Conservation (phyloP, 1,140 invertebrate species). For the Whitmania pigra region DNA sequence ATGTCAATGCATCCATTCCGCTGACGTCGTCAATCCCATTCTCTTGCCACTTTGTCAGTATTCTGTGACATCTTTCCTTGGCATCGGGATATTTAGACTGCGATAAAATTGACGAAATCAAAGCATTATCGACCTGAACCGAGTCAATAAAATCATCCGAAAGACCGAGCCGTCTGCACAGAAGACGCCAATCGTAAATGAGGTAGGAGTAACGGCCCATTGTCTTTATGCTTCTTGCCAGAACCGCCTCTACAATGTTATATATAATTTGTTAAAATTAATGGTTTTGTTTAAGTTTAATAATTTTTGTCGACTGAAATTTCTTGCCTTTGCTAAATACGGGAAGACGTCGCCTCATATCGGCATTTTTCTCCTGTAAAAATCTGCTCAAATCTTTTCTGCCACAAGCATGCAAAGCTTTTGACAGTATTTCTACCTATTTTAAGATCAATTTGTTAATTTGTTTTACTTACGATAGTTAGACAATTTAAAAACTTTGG, state of each 20-base stretch:
- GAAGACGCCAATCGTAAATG: conserved; percentile 7
- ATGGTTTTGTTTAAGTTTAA: not conserved
- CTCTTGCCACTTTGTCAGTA: not conserved
- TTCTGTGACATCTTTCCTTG: not conserved
- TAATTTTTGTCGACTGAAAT: not conserved
- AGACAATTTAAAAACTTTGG: no score
- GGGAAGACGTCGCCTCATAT: not conserved
- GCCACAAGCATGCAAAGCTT: not conserved
- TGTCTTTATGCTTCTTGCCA: conserved; percentile 2
- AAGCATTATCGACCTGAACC: conserved; percentile 3
- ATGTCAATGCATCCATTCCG: not conserved
- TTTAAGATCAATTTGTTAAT: no score
- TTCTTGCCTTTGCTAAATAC: not conserved
- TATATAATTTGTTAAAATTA: not conserved
- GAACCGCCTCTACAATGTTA: not conserved
- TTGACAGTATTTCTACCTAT: not conserved
- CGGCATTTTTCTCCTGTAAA: not conserved
- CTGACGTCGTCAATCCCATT: not conserved
- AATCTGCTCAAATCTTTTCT: not conserved
- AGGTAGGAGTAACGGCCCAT: conserved; percentile 5
- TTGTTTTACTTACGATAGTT: no score
- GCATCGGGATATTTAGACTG: conserved; percentile 6
- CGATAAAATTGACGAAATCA: no score
- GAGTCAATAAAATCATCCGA: conserved; percentile 1
- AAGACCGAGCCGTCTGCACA: not conserved